These are phyloP conservation scores for Spilosoma lubricipeda DNA, from an alignment of 2,888 invertebrate genomes.

Conservation along the genomic window DNA sequence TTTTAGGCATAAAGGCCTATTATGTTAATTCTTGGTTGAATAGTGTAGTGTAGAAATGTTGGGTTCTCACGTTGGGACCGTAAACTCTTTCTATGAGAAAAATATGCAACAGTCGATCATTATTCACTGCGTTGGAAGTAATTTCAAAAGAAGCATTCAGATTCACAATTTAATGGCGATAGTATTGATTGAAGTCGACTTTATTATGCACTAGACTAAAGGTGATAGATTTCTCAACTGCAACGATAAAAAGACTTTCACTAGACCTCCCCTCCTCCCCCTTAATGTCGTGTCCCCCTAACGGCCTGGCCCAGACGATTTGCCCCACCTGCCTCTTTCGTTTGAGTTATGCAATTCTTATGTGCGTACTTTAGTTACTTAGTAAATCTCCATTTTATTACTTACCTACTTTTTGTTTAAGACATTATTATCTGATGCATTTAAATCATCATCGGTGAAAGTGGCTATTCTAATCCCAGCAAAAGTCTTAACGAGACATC, in stretches of 20 bases:
- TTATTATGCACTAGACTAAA: constrained; percentile 63
- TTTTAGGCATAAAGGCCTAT: not conserved
- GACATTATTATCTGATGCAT: not conserved
- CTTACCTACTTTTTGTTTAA: not conserved
- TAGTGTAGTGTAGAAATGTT: not conserved
- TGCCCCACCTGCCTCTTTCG: constrained; percentile 23
- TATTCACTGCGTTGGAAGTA: not conserved
- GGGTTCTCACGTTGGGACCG: not conserved
- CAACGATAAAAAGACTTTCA: constrained; percentile 74
- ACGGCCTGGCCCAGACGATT: constrained; percentile 32
- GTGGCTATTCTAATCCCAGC: not conserved
- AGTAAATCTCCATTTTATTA: not conserved
- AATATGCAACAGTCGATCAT: not conserved
- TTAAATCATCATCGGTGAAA: not conserved
- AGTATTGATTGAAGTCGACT: constrained; percentile 61
- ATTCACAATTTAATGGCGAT: constrained; percentile 39
- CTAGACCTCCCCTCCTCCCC: constrained; percentile 43
- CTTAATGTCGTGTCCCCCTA: not conserved
- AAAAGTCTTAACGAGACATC: not conserved
- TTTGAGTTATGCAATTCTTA: not conserved
- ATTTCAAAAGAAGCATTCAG: not conserved
- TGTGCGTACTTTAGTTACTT: not conserved
- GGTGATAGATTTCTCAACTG: constrained; percentile 73
- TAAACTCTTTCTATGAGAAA: not conserved
- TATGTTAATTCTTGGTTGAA: not conserved